Conservation (phyloP, 1,140 invertebrate species). For the Ylistrum balloti region DNA sequence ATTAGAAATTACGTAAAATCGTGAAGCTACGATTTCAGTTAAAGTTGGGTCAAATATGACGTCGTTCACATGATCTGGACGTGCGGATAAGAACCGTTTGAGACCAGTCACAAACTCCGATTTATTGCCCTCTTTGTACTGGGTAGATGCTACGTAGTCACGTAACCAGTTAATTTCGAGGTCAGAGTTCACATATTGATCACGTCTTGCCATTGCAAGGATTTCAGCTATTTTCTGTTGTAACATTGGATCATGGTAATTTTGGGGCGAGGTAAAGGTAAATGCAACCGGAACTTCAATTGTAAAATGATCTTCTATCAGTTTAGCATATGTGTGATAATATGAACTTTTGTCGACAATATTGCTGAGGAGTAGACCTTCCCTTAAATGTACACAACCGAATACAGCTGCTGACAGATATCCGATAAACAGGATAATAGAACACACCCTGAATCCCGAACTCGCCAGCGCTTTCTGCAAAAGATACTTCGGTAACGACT, state of each 20-base stretch:
- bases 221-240: conserved; percentile 44
- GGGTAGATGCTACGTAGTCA: conserved; percentile 41
- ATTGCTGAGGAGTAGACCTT: conserved; percentile 90
- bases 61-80: conserved; percentile 86
- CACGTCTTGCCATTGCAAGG: conserved; percentile 41
- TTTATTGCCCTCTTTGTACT: neutral
- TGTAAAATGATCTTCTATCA: conserved; percentile 43
- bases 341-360: conserved; percentile 80
- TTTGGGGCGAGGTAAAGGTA: neutral
- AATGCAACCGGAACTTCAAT: conserved; percentile 44
- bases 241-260: neutral
- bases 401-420: conserved; percentile 93
- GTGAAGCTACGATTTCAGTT: conserved; percentile 88
- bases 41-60: conserved; percentile 92
- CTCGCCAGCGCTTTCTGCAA: conserved; percentile 63
- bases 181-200: conserved; percentile 44
- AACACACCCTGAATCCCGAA: conserved; percentile 86
- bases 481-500: conserved; percentile 61
- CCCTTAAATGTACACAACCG: conserved; percentile 87
- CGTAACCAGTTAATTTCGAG: conserved; percentile 58
- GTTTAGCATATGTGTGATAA: conserved; percentile 57
- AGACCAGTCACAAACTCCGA: conserved; percentile 84
- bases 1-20: conserved; percentile 69
- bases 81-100: conserved; percentile 89
- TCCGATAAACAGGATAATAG: conserved; percentile 90